Base-by-base conservation (phyloP, 2,888 invertebrate species). In the Oscheius sp. region DNA sequence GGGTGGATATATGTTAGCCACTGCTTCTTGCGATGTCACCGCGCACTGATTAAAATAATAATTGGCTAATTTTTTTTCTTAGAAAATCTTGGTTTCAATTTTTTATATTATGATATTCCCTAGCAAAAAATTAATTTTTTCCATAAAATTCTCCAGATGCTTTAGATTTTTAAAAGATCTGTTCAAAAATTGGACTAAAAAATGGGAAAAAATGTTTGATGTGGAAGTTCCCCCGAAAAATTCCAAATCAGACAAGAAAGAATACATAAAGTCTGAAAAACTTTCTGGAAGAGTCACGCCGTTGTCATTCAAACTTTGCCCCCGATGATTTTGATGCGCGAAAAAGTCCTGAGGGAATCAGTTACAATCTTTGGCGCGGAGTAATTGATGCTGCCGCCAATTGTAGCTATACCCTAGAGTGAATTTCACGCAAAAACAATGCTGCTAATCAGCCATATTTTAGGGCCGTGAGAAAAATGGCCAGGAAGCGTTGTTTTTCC, bases 281-380 rank as follows among this genome's bases (percentile, higher is more conserved):
- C 17, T 55, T 25, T 23, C n/a, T 55, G 17, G 33, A n/a, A 55
- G 34, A 55, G 42, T 29, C 42, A 45, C 27, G 25, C 17, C 27
- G 17, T 25, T 61, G 61, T 61, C 61, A 61, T 45, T 61, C 61
- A 61, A 61, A 61, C 61, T 61, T 61, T 61, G 61, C 39, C 61
- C 57, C 61, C 61, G 61, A 45, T 61, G 61, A 61, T 61, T 61
- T 61, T 61, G 61, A 61, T 61, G 61, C 45, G 25, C 57, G 34
- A 27, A 57, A 45, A 42, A 45, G 29, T 27, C 61, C 45, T 27
- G 6, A 17, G 61, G 61, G 61, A 61, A 61, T 61, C 42, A 25
- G 45, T 61, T 61, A 61, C 61, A 61, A 61, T 61, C 61, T 61
- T 61, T 45, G 61, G 61, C 61, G 61, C 45, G 45, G 61, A 61